These are phyloP conservation scores for Hydrotaea diabolus DNA, from an alignment of 2,888 invertebrate species.

Conservation along the genomic window DNA sequence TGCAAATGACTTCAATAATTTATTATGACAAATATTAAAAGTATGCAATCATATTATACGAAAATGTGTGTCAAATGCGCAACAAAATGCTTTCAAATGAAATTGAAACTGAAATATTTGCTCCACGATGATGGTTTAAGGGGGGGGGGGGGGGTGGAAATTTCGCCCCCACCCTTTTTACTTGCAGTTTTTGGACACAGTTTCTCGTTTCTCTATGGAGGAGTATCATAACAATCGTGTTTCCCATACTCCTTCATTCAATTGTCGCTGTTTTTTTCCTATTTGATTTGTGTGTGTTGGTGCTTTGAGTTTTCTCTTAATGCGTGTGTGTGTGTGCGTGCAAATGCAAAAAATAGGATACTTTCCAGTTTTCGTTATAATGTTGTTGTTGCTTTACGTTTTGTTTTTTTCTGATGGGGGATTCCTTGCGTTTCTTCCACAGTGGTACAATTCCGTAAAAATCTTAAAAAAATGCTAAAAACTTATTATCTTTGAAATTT, in stretches of 20 bases:
- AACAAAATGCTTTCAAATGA: constrained; percentile 7
- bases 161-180: no score
- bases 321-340: no score
- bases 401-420: no score
- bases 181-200: not conserved
- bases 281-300: not conserved
- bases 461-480: no score
- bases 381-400: not conserved
- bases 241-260: not conserved
- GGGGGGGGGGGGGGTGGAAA: no score
- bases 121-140: not conserved
- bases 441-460: no score
- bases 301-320: not conserved
- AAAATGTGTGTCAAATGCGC: constrained; percentile 19
- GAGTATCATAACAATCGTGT: not conserved
- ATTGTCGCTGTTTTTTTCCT: no score
- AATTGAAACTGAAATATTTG: not conserved
- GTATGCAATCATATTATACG: not conserved
- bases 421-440: no score
- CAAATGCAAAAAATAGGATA: constrained; percentile 17
- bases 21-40: not conserved
- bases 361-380: constrained; percentile 1
- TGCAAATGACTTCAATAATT: not conserved
- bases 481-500: no score
- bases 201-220: not conserved